Conservation (phyloP, 2,888 invertebrate species). For the Andrena chrysosceles region DNA sequence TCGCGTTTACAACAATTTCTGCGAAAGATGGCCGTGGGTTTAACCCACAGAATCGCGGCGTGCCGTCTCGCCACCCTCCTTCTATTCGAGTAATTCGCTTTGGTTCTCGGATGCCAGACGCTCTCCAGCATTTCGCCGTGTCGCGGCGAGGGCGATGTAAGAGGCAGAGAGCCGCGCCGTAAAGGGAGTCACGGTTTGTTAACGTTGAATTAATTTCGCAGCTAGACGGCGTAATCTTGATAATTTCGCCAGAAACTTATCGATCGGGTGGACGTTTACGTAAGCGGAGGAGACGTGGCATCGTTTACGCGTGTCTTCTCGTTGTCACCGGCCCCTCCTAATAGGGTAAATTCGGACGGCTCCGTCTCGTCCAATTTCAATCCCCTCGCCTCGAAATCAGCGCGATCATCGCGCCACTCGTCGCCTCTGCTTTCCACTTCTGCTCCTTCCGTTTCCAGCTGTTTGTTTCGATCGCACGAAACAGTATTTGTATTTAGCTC, state of each 20-base stretch:
- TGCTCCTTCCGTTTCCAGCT: neutral
- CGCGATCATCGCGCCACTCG: neutral
- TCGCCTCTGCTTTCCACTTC: neutral
- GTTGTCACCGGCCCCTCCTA: neutral
- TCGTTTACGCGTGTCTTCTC: neutral
- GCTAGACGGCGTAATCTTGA: slow-evolving; percentile 41
- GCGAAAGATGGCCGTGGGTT: neutral
- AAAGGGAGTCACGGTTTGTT: slow-evolving; percentile 60
- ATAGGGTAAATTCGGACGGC: neutral
- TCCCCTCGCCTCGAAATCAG: neutral
- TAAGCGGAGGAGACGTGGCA: neutral
- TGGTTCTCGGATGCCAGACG: slow-evolving; percentile 39
- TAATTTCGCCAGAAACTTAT: slow-evolving; percentile 39
- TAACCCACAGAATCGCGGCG: neutral
- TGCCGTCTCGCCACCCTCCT: neutral
- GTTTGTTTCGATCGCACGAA: slow-evolving; percentile 1
- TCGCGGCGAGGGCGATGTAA: neutral
- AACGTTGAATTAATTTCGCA: slow-evolving; percentile 62
- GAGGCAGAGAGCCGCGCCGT: slow-evolving; percentile 16
- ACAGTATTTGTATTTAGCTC: slow-evolving; percentile 10
- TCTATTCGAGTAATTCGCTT: slow-evolving; percentile 54
- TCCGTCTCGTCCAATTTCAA: neutral
- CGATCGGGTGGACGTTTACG: slow-evolving; percentile 26
- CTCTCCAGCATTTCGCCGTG: slow-evolving; percentile 41
- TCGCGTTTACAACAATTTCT: neutral